These are phyloP conservation scores for Lytechinus pictus DNA, from an alignment of 35 echinoderm and acorn worm genomes.

Conservation along the genomic window DNA sequence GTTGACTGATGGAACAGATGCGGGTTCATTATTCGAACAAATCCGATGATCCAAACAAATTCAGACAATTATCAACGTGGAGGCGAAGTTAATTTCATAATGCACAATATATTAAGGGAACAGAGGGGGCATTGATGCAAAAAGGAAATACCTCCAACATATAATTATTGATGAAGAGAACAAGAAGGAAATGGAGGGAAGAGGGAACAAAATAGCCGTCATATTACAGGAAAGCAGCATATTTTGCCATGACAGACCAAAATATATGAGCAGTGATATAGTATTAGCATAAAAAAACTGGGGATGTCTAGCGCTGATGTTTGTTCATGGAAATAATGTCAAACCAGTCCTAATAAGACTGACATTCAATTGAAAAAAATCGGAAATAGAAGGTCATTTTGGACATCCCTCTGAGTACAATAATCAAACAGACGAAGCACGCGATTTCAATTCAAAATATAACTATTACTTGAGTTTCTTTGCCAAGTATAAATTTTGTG, in stretches of 20 bases:
- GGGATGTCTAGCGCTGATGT: neutral
- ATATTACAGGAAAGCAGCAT: neutral
- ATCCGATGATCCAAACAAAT: neutral
- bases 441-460: neutral
- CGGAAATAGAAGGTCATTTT: slow-evolving; percentile 12
- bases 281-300: neutral
- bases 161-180: neutral
- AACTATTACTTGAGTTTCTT: neutral
- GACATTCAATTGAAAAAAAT: neutral
- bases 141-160: too few species aligned
- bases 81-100: neutral
- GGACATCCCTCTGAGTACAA: neutral
- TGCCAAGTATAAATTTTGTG: neutral
- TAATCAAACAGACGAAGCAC: neutral
- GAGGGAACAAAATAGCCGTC: neutral
- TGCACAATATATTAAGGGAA: neutral
- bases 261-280: neutral
- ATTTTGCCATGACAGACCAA: neutral
- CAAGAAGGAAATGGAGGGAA: neutral
- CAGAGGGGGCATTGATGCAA: neutral
- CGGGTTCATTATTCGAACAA: neutral
- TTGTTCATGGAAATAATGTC: neutral
- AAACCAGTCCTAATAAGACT: neutral
- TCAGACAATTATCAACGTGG: neutral
- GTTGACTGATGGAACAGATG: neutral